A percentile compares a stretch with the other conserved stretches of the same genome.
These are phyloP conservation scores for Drosophila mulleri DNA, from an alignment of 2,888 invertebrate genomes.

Conservation along the genomic window DNA sequence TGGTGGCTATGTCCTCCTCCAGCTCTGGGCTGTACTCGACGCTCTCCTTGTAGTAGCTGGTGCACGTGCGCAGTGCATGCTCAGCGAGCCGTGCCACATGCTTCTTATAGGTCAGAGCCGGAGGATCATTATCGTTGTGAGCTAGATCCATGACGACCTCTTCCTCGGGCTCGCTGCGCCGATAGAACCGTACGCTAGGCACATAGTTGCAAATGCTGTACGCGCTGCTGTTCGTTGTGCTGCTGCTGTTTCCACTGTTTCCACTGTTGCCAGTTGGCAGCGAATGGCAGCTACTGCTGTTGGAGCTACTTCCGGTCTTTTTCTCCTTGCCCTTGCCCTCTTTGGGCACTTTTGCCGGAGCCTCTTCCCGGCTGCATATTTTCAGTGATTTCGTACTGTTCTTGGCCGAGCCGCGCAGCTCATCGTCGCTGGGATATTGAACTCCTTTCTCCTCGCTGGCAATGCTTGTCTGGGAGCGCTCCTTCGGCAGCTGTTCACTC, in stretches of 20 bases:
- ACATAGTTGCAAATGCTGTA: conserved; percentile 37
- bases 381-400: background rate
- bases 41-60: conserved; percentile 9
- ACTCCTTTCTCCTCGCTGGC: conserved; percentile 42
- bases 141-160: background rate
- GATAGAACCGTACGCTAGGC: conserved; percentile 52
- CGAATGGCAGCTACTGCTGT: conserved; percentile 19
- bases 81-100: conserved; percentile 52
- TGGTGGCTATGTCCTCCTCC: conserved; percentile 1
- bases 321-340: conserved; percentile 17
- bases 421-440: conserved; percentile 56
- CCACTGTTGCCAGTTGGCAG: conserved; percentile 1
- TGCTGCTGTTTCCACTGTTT: conserved; percentile 6
- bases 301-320: conserved; percentile 11
- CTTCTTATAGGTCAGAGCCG: conserved; percentile 6
- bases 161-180: conserved; percentile 39
- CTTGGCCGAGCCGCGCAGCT: conserved; percentile 9
- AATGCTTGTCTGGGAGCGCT: conserved; percentile 30
- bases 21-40: background rate
- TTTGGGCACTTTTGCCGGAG: conserved; percentile 10
- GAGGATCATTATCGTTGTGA: background rate
- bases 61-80: conserved; percentile 30
- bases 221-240: conserved; percentile 11
- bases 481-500: conserved; percentile 6
- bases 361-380: conserved; percentile 35